Evolutionary conservation across 1,140 invertebrate genomes (phyloP), one percentile per base, ranked within the genome.

Genomic region (Magallana angulata): DNA sequence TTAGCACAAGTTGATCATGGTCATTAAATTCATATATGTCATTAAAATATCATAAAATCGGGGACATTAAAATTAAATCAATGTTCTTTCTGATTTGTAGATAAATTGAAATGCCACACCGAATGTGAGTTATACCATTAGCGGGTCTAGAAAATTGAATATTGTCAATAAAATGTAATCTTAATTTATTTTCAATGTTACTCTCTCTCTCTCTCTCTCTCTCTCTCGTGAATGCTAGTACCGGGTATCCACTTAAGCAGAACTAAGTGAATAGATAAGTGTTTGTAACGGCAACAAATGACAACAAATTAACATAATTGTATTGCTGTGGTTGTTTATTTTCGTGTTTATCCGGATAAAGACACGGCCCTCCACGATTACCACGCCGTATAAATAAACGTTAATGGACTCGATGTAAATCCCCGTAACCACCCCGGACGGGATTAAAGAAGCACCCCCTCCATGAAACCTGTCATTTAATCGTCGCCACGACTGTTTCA

Each of bases 401-500:
- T 24, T 76, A 76, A 76, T 76, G 9, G 60, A 30, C 68, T 76
- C 9, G 36, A 76, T 30, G 24, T 36, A 76, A 76, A 76, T 76
- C 30, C 68, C 24, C 68, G 68, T 76, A 76, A 76, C 24, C 11
- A 36, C 68, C 68, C 18, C 68, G 11, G 11, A 18, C 68, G 8
- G 24, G 36, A 76, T 76, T 76, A 76, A 36, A 76, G 68, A 36
- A 8, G 68, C 14, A 30, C 68, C 68, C 36, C 68, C 64, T 18
- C 18, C 9, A 18, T 24, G 68, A 48, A 36, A 76, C 68, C 68
- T 76, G 14, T 76, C 24, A 76, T 76, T 76, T 76, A 30, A 30
- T 30, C 68, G 24, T 76, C 68, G 68, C 68, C 68, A 76, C 68
- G 36, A 76, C 12, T 30, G 68, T 76, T 76, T 76, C 68, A 76